Evolutionary conservation across 2,797 vertebrate species (phyloP).

Genomic region (Lemur catta): DNA sequence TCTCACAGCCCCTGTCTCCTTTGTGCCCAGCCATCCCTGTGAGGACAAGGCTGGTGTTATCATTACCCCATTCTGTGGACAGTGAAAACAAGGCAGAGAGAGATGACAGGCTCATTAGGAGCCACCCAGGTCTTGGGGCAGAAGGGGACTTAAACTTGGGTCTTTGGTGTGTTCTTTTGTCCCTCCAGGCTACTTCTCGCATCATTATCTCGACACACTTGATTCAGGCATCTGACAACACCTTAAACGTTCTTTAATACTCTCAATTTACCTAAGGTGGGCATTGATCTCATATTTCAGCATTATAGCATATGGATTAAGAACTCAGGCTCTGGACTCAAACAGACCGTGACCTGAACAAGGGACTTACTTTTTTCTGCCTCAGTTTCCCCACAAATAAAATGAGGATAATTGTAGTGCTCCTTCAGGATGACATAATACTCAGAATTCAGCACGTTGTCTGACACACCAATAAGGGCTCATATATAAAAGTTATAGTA

Average conservation of each 20-base stretch:
- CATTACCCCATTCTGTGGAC: not conserved
- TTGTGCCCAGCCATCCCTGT: not conserved
- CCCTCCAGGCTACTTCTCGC: not conserved
- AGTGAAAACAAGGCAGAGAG: not conserved
- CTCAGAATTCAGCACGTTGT: not conserved
- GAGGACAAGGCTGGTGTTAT: not conserved
- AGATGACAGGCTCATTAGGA: not conserved
- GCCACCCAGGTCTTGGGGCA: not conserved
- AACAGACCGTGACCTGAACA: not conserved
- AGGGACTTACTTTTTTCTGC: not conserved
- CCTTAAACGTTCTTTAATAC: not conserved
- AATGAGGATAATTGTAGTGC: not conserved
- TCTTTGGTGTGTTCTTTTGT: not conserved
- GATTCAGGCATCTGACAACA: not conserved
- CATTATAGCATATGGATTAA: not conserved
- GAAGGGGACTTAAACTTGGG: not conserved
- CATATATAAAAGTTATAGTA: not conserved
- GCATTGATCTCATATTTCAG: not conserved
- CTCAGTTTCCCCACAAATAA: not conserved
- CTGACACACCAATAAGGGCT: not conserved
- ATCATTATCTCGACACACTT: not conserved
- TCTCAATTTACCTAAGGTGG: not conserved
- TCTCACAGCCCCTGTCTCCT: not conserved
- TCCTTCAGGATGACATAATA: not conserved
- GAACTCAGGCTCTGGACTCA: not conserved